Base-by-base conservation (phyloP, 2,888 invertebrate genomes). In the Leucophenga montana region DNA sequence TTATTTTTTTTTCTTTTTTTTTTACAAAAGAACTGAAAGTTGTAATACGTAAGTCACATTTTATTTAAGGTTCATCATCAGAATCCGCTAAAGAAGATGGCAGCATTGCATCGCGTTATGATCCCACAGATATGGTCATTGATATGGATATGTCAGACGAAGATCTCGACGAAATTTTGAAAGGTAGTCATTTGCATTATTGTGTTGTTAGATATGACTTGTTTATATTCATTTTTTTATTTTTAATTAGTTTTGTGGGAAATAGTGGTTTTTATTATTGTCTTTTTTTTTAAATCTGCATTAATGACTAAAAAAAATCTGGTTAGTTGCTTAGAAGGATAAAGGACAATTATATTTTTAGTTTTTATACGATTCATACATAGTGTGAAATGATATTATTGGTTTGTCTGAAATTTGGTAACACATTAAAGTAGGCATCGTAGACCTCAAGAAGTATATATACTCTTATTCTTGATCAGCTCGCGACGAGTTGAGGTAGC, bases 71-170 rank as follows among this genome's bases (percentile, higher is more conserved):
- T 71, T 85, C 85, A 33, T 82, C 85, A 59, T 82, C 85, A 44
- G 87, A 83, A 67, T 77, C 80, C 11, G 86, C 84, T 66, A 84
- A 78, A 39, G 82, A 87, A n/a, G 87, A 88, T 70, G 75, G 78
- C 1, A 73, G 74, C 27, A 71, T 73, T 67, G 79, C 79, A 20
- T 71, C 79, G 18, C 84, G 84, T 3, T 88, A 87, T 77, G 88
- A 87, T 61, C 91, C 91, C 0, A 87, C 91, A 13, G 95, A 95
- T 80, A 95, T 94, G 84, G 93, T 94, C 3, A 94, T 95, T 71
- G 95, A 96, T 77, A 95, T 95, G 95, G 95, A 95, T 76, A 90
- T 96, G 85, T 95, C 95, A 13, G 95, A 95, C 79, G 95, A 95
- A 61, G 95, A 95, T 79, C 76, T 86, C 48, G 89, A 89, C 57